A percentile compares a stretch with the other conserved stretches of the same genome.
phyloP scores from a whole-genome alignment of 2,113 vertebrate genomes.

The Astur gentilis region DNA sequence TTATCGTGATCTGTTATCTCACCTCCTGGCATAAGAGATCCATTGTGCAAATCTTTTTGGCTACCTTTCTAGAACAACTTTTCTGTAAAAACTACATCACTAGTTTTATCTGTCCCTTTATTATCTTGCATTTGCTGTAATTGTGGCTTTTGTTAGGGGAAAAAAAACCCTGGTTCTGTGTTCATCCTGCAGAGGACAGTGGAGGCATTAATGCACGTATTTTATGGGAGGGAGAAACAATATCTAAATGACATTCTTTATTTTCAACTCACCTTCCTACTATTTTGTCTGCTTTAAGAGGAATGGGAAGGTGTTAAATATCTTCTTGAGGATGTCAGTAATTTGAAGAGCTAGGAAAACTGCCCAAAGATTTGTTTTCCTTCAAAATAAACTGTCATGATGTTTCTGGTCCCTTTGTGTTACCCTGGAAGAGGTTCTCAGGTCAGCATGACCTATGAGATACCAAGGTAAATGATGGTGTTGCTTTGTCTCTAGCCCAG shows the following conservation, averaged over 20 bases:
- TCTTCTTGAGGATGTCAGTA: background rate
- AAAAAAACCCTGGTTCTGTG: background rate
- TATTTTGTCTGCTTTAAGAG: background rate
- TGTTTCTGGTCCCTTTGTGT: background rate
- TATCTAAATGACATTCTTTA: background rate
- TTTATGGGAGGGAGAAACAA: background rate
- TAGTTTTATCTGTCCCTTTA: background rate
- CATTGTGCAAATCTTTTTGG: background rate
- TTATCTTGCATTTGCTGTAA: background rate
- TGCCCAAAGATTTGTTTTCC: background rate
- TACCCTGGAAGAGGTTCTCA: background rate
- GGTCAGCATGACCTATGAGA: conserved; percentile 2
- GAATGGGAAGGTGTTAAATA: background rate
- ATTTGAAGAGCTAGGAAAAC: background rate
- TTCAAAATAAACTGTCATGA: background rate
- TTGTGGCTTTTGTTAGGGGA: background rate
- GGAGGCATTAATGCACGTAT: background rate
- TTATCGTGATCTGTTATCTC: background rate
- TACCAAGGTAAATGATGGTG: background rate
- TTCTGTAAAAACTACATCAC: background rate
- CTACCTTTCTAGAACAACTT: background rate
- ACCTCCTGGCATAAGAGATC: background rate
- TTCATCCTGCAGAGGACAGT: background rate
- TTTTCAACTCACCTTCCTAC: background rate
- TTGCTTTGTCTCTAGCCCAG: background rate